Conservation (phyloP, 1,140 invertebrate genomes). For the Metopolophium dirhodum region DNA sequence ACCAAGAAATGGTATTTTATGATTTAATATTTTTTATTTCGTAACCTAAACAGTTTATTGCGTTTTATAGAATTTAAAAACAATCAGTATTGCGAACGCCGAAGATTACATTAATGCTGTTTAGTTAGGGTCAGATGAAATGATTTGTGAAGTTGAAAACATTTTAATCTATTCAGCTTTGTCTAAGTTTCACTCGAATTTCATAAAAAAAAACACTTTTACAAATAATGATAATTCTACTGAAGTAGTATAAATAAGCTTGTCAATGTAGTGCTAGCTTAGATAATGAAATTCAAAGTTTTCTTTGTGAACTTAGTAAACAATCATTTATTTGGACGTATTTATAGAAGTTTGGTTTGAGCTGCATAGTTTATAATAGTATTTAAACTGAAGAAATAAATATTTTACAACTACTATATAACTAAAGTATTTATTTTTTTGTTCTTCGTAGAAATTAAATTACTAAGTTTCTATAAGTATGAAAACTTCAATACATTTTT, state of each 20-base stretch:
- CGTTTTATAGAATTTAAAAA: neutral
- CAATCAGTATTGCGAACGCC: neutral
- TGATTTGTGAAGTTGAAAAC: neutral
- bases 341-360: neutral
- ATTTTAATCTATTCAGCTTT: neutral
- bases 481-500: neutral
- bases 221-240: neutral
- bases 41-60: neutral
- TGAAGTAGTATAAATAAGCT: neutral
- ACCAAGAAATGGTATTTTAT: neutral
- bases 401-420: neutral
- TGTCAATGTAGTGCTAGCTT: neutral
- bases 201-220: neutral
- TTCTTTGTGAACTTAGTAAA: neutral
- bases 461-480: neutral
- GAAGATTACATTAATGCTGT: neutral
- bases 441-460: neutral
- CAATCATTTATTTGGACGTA: neutral
- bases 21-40: neutral
- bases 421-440: neutral
- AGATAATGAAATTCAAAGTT: neutral
- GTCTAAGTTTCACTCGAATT: neutral
- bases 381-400: neutral
- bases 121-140: neutral
- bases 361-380: neutral